Evolutionary conservation across 2,797 vertebrate species (phyloP), one percentile per base, ranked within the genome.

Genomic region (Thamnophis elegans): DNA sequence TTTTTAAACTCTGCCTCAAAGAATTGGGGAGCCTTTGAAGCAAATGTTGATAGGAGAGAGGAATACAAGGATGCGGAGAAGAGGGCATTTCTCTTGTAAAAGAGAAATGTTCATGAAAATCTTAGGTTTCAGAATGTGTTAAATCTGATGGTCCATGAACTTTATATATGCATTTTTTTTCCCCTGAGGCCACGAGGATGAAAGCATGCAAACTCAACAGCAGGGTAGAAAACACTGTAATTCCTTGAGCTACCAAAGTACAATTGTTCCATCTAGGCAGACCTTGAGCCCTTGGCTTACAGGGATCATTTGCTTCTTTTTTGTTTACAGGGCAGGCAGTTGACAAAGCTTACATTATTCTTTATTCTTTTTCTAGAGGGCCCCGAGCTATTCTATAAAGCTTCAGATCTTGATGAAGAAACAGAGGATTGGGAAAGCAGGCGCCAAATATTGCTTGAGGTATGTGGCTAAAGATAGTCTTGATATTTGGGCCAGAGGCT

Each of bases 371-470:
- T 8, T 88, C n/a, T 90, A 96, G 92, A 94, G 88, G 97, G 97
- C 58, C 97, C 97, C 42, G 95, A 95, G 73, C 95, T 97, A 32
- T 98, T 98, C 78, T 97, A 96, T 94, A 97, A 95, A 88, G 96
- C 93, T 22, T 54, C 73, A 47, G 94, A 96, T 60, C 93, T 94
- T 32, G 60, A 88, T 59, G 90, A 96, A 92, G 97, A 96, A 89
- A 96, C 73, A 92, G 97, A 94, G 51, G 60, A 59, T n/a, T 98
- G 97, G 98, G 97, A 98, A 93, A 93, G 96, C 78, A 96, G 96
- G 91, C 94, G 96, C 91, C 95, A 93, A 68, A 92, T 85, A 56
- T 93, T 98, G 92, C 96, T 97, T 28, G 96, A 97, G 96, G 98
- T 98, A 92, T 97, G 96, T 96, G 14, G 89, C 78, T 93, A 0